Evolutionary conservation across 2,113 vertebrate species (phyloP), one percentile per base, ranked within the genome.

Genomic region (Sitta europaea): DNA sequence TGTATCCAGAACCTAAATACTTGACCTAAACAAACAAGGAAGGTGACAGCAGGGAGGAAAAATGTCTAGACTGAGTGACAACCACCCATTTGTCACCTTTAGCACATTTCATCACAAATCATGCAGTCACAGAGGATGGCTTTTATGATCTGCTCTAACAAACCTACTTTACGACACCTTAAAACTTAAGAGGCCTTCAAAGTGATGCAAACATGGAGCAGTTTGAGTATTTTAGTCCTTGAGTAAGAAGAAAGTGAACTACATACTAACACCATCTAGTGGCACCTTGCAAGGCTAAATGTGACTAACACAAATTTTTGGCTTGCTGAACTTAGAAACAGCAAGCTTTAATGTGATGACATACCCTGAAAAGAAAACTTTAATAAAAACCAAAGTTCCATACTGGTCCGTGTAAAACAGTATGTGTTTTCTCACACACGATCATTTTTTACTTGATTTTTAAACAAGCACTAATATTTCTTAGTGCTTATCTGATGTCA

Each of bases 251-350:
- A 94, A 88, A 80, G 75, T 28, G 48, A 88, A 88, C 94, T 96
- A 94, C 75, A 96, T 92, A 66, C 94, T 88, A 85, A 96, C 96
- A 97, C 96, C 96, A 96, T 92, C 96, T 96, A 97, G 96, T 96
- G 96, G 96, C 86, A 90, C 65, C 53, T 83, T 68, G 57, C 82
- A 94, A 78, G 63, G 92, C 72, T 86, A 86, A 89, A 91, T 43
- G 71, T 48, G 58, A 83, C 62, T 76, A 90, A 70, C 27, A 72
- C 12, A 47, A 31, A 79, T 53, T 83, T 87, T 82, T 82, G 67
- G 27, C 40, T 87, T 72, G 45, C 48, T 72, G 54, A 95, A 89
- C 42, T 68, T 8, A 33, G 21, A 27, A 91, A 59, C 4, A 77
- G 29, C 27, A 90, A 75, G 24, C 9, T 66, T 43, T 59, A 50